phyloP scores from a whole-genome alignment of 1,140 invertebrate species.

The Anthonomus grandis region DNA sequence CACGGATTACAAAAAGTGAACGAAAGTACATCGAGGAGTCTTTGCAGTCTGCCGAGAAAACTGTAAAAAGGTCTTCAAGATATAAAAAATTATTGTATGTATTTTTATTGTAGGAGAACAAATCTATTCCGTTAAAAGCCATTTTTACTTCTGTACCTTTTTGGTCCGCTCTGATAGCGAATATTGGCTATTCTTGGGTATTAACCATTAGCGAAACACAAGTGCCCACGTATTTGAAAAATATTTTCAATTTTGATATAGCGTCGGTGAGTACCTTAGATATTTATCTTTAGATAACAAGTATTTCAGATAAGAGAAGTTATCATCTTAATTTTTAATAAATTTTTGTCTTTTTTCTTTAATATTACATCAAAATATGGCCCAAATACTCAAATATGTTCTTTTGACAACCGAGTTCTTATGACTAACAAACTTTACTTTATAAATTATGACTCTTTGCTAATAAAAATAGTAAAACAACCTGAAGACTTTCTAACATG shows the following conservation, averaged over 20 bases:
- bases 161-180: slow-evolving; percentile 53
- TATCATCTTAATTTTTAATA: no score
- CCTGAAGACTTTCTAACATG: no score
- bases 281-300: slow-evolving; percentile 63
- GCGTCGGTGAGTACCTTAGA: slow-evolving; percentile 10
- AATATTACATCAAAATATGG: no score
- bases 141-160: slow-evolving; percentile 17
- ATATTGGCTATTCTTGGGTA: slow-evolving; percentile 88
- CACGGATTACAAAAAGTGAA: slow-evolving; percentile 57
- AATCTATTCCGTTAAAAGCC: slow-evolving; percentile 13
- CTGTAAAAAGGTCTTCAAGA: neutral
- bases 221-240: slow-evolving; percentile 85
- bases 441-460: no score
- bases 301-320: slow-evolving; percentile 53
- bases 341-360: no score
- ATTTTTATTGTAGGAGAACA: neutral
- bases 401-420: no score
- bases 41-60: slow-evolving; percentile 1
- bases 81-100: slow-evolving; percentile 1
- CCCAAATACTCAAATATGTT: no score
- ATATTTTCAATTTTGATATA: slow-evolving; percentile 71
- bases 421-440: no score
- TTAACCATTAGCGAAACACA: slow-evolving; percentile 88
- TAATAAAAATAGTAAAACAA: no score
- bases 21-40: slow-evolving; percentile 58